A percentile compares a stretch with the other conserved stretches of the same genome.
phyloP scores from a whole-genome alignment of 2,113 vertebrate species.

The Ia io region DNA sequence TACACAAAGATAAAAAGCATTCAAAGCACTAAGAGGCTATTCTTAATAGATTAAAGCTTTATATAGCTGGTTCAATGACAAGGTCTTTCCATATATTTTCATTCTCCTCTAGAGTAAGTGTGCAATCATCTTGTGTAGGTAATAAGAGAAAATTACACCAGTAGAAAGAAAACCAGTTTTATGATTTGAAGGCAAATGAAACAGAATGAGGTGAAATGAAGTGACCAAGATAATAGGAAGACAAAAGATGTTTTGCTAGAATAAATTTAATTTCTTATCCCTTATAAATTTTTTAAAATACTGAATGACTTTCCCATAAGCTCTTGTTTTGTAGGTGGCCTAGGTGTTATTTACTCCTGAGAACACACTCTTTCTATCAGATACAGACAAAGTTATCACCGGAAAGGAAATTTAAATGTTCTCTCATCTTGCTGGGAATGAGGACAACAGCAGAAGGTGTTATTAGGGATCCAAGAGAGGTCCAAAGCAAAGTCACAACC shows the following conservation, averaged over 20 bases:
- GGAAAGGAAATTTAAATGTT: not conserved
- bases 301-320: not conserved
- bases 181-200: constrained; percentile 37
- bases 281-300: not conserved
- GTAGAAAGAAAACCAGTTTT: constrained; percentile 7
- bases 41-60: constrained; percentile 56
- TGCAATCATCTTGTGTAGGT: constrained; percentile 42
- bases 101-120: constrained; percentile 53
- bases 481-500: not conserved
- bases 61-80: constrained; percentile 41
- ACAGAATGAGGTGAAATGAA: constrained; percentile 14
- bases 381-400: not conserved
- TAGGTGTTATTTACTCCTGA: not conserved
- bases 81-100: constrained; percentile 50
- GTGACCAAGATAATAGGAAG: not conserved
- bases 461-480: not conserved
- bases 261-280: constrained; percentile 9
- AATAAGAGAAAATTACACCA: constrained; percentile 33
- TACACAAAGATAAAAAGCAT: constrained; percentile 55
- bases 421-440: not conserved
- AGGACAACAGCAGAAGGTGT: not conserved
- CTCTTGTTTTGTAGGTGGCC: not conserved
- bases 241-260: not conserved
- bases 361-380: not conserved
- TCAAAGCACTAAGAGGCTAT: constrained; percentile 21